A percentile compares a stretch with the other conserved stretches of the same genome.
Evolutionary conservation across 2,797 vertebrate species (phyloP).

Genomic region (Sardinella longiceps): DNA sequence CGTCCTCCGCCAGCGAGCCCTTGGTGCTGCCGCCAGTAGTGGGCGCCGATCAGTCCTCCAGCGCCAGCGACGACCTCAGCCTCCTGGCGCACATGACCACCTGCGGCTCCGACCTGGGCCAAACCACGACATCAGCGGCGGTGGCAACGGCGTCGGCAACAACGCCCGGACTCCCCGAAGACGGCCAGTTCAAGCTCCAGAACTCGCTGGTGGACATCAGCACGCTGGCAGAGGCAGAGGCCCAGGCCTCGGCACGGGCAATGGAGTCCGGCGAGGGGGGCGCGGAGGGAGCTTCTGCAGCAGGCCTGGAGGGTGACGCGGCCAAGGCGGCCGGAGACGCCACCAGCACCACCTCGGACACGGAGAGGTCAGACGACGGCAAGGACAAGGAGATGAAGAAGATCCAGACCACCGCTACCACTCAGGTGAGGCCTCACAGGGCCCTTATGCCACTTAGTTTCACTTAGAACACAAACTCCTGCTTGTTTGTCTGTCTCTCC

Average conservation of each 20-base stretch:
- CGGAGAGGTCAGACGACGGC: conserved; percentile 95
- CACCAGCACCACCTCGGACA: conserved; percentile 93
- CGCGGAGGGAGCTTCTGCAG: conserved; percentile 84
- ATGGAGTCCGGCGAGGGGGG: conserved; percentile 66
- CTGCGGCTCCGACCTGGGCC: conserved; percentile 83
- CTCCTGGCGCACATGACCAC: conserved; percentile 93
- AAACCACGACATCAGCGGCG: conserved; percentile 52
- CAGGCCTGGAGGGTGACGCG: conserved; percentile 79
- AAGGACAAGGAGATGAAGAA: conserved; percentile 97
- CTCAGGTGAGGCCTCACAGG: conserved; percentile 82
- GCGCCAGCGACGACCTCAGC: conserved; percentile 92
- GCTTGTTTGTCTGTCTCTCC: neutral
- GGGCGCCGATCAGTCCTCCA: conserved; percentile 79
- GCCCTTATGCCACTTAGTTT: neutral
- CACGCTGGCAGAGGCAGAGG: conserved; percentile 85
- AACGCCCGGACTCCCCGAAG: conserved; percentile 81
- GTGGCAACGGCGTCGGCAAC: neutral
- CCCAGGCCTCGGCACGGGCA: conserved; percentile 50
- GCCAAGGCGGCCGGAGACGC: conserved; percentile 85
- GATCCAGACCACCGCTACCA: conserved; percentile 96
- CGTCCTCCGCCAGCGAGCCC: conserved; percentile 72
- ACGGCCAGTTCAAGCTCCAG: conserved; percentile 93
- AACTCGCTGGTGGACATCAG: conserved; percentile 89
- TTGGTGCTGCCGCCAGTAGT: conserved; percentile 75
- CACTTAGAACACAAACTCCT: neutral